Base-by-base conservation (phyloP, 2,888 invertebrate genomes). In the Drosophila colorata region DNA sequence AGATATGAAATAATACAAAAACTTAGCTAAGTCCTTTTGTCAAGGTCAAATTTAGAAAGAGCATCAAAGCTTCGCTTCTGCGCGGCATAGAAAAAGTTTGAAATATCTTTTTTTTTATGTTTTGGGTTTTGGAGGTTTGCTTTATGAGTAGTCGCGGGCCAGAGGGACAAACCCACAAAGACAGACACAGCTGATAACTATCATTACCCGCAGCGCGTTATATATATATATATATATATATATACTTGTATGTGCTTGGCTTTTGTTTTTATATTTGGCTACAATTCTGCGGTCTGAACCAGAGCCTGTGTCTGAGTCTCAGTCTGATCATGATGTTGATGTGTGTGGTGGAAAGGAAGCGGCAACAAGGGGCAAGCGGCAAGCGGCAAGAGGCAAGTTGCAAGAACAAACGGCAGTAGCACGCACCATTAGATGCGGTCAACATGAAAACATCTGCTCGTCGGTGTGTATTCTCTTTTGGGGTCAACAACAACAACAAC, bases 371-470 rank as follows among this genome's bases (percentile, higher is more conserved):
- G 35, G 38, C 47, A 48, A 46, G 33, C 1, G 48, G 35, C 64
- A 46, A 59, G 56, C 20, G 49, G 49, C 58, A 75, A 57, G 44
- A 7, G 52, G 78, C 67, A 67, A 51, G 66, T 68, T 47, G 69
- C 71, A 74, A 66, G 67, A 78, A 63, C 78, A 83, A 76, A 80
- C 73, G 78, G 77, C 90, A 85, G 90, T 90, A 90, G 90, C 90
- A 91, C 91, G 90, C 90, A 89, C 90, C 90, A 90, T 90, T 91
- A 90, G 90, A 90, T 90, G 90, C 88, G 90, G 90, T 90, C 90
- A 90, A 87, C 79, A 74, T 67, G 72, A 80, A 90, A 90, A 90
- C 90, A 90, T 90, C 90, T 90, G 90, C 90, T 78, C 79, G 65
- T 73, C 73, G 52, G 8, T 35, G 4, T 60, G 23, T 68, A 49